phyloP scores from a whole-genome alignment of 2,113 vertebrate genomes.

The Ariopsis seemanni region DNA sequence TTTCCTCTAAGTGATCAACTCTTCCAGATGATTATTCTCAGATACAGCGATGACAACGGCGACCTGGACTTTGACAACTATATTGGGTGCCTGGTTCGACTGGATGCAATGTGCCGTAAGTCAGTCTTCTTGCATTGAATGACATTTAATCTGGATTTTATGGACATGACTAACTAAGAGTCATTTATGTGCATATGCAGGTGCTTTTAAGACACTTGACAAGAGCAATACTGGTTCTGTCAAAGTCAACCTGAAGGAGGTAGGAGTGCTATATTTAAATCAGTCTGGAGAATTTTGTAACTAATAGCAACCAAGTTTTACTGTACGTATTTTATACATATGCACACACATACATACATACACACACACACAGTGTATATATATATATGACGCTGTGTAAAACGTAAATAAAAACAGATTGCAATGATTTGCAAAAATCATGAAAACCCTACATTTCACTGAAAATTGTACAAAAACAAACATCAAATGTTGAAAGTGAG shows the following conservation, averaged over 20 bases:
- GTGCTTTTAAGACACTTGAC: constrained; percentile 87
- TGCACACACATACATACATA: too few relatives aligned
- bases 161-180: not conserved
- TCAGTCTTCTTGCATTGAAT: constrained; percentile 28
- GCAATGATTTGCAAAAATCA: too few relatives aligned
- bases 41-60: constrained; percentile 78
- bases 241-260: constrained; percentile 84
- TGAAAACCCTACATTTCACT: too few relatives aligned
- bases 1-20: constrained; percentile 84
- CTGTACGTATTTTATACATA: not conserved
- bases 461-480: too few relatives aligned
- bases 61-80: constrained; percentile 93
- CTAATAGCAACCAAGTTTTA: not conserved
- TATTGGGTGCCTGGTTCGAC: constrained; percentile 87
- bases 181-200: constrained; percentile 60
- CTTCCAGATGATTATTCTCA: constrained; percentile 74
- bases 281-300: not conserved
- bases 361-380: too few relatives aligned
- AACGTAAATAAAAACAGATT: too few relatives aligned
- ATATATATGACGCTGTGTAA: not conserved
- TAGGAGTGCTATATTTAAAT: constrained; percentile 54
- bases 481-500: too few relatives aligned
- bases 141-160: not conserved
- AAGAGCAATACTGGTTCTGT: constrained; percentile 76
- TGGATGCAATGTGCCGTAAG: constrained; percentile 94